phyloP scores from a whole-genome alignment of 2,113 vertebrate genomes.

The Pundamilia nyererei region DNA sequence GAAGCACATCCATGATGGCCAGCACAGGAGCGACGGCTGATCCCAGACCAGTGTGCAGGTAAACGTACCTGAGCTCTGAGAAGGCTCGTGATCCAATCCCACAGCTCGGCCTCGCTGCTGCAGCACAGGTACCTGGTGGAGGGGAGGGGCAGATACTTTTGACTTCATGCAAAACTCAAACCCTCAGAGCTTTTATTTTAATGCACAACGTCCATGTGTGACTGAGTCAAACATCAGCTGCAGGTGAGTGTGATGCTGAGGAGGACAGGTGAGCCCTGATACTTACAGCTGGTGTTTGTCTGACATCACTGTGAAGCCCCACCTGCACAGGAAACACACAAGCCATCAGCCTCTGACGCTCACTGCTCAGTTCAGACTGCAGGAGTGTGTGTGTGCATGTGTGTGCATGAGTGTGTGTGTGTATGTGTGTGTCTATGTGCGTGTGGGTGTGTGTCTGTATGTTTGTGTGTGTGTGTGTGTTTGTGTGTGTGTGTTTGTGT shows the following conservation, averaged over 20 bases:
- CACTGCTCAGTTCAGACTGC: background rate
- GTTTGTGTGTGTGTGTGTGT: fast-evolving
- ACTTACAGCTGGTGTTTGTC: conserved; percentile 95
- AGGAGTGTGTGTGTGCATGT: background rate
- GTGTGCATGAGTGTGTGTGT: fast-evolving
- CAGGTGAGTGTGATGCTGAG: background rate
- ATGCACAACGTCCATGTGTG: background rate
- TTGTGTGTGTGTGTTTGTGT: fast-evolving
- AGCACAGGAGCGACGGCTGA: background rate
- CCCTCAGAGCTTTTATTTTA: background rate
- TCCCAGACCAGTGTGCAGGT: background rate
- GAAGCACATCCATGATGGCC: background rate
- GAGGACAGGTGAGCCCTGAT: background rate
- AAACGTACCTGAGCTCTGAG: conserved; percentile 87
- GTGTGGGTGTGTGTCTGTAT: fast-evolving
- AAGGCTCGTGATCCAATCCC: conserved; percentile 94
- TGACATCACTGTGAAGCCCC: conserved; percentile 86
- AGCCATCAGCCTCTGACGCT: background rate
- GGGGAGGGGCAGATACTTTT: background rate
- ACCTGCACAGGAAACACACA: conserved; percentile 66
- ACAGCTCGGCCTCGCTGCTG: conserved; percentile 80
- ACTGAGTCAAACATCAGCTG: background rate
- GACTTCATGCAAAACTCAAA: background rate
- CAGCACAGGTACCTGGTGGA: conserved; percentile 83
- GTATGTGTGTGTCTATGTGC: fast-evolving